Conservation (phyloP, 2,888 invertebrate genomes). For the Agrilus cyanescens region DNA sequence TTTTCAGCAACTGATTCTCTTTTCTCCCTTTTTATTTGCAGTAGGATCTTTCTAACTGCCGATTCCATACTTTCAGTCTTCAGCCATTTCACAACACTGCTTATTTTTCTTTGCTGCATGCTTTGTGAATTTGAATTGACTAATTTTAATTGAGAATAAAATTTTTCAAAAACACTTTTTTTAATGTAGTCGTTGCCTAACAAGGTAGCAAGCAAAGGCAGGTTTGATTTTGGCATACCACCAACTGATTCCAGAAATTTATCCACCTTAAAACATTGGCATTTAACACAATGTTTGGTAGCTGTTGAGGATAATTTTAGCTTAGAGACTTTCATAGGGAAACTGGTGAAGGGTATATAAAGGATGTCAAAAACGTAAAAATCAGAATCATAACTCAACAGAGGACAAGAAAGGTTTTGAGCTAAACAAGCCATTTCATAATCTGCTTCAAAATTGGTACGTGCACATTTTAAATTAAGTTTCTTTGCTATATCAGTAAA, state of each 20-base stretch:
- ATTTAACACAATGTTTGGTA: constrained; percentile 30
- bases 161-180: constrained; percentile 51
- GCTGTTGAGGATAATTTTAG: constrained; percentile 12
- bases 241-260: constrained; percentile 54
- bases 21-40: constrained; percentile 44
- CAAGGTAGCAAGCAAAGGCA: constrained; percentile 72
- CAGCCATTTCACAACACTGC: constrained; percentile 64
- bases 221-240: constrained; percentile 49
- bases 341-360: constrained; percentile 66
- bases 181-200: constrained; percentile 85
- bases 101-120: constrained; percentile 57
- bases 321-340: constrained; percentile 39
- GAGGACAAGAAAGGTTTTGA: constrained; percentile 65
- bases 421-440: constrained; percentile 76
- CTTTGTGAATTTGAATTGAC: constrained; percentile 42
- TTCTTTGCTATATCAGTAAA: constrained; percentile 59
- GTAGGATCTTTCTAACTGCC: constrained; percentile 55
- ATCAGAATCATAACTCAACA: constrained; percentile 88
- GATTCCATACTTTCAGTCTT: constrained; percentile 55
- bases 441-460: constrained; percentile 84
- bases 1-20: constrained; percentile 42
- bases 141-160: constrained; percentile 53
- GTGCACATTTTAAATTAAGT: constrained; percentile 52
- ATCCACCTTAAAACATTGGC: constrained; percentile 62
- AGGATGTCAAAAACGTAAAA: constrained; percentile 79